Evolutionary conservation across 2,888 invertebrate species (phyloP), one percentile per base, ranked within the genome.

Genomic region (Dasysyrphus tricinctus): DNA sequence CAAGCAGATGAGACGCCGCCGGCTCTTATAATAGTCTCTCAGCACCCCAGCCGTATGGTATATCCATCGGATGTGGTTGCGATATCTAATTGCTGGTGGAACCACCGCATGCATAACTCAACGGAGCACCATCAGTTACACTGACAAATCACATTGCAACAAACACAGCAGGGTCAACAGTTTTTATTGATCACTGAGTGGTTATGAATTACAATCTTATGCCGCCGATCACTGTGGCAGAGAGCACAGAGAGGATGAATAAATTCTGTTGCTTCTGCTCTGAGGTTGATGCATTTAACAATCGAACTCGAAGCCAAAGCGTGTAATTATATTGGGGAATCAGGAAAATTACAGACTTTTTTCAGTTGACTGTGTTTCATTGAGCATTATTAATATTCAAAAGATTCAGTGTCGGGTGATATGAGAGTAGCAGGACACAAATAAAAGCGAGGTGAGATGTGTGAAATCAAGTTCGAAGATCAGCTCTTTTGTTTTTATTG

Each of bases 331-430:
- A 5, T 54, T 49, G 42, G 80, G 11, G 24, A 78, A 78, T 70
- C 42, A 51, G 70, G 70, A 57, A 79, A 82, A 86, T 82, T 86
- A 82, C 78, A 86, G 63, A 79, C 61, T 81, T 75, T 82, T 69
- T 70, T 63, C 44, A 42, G 67, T 63, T 61, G 73, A 80, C 57
- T 73, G 85, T 85, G 80, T 85, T 86, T 77, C 74, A 78, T 78
- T 86, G 85, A 82, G 81, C 81, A 79, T 86, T 86, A 86, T 82
- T 86, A 86, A 86, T 86, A 86, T 82, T 65, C 78, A 78, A 75
- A 77, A 67, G 86, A 81, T 86, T 57, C 65, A 14, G 9, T 63
- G 63, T 44, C n/a, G 8, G 16, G 34, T 42, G 81, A 78, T 77
- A 70, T 39, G 7, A 7, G 24, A 6, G 11, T 11, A 51, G 51